phyloP scores from a whole-genome alignment of 2,113 vertebrate genomes.

The Sinocyclocheilus maitianheensis region DNA sequence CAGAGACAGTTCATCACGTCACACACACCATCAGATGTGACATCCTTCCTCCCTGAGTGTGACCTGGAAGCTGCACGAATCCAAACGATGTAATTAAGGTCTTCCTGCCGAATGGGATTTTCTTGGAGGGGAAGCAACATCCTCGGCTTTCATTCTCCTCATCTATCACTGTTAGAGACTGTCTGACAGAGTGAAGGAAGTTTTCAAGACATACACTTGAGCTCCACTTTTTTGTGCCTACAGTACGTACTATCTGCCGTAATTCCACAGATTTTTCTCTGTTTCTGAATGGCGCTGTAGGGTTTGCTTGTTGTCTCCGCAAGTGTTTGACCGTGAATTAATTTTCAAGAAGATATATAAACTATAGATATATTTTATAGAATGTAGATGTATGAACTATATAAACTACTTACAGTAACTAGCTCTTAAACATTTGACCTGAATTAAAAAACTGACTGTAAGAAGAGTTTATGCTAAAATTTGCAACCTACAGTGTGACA shows the following conservation, averaged over 20 bases:
- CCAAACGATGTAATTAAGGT: constrained; percentile 16
- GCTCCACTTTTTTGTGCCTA: constrained; percentile 25
- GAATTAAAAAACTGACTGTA: not conserved
- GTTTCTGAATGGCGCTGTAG: not conserved
- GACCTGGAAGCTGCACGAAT: constrained; percentile 32
- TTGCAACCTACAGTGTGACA: not conserved
- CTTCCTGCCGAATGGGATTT: constrained; percentile 28
- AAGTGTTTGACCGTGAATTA: not conserved
- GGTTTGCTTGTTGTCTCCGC: constrained; percentile 5
- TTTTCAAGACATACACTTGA: constrained; percentile 18
- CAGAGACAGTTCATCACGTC: not conserved
- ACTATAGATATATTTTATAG: not conserved
- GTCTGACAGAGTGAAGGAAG: constrained; percentile 33
- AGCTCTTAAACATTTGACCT: not conserved
- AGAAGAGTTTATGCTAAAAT: not conserved
- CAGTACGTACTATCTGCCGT: constrained; percentile 24
- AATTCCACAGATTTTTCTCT: constrained; percentile 31
- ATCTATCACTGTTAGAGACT: constrained; percentile 54
- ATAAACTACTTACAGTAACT: no score
- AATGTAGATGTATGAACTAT: no score
- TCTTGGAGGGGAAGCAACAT: constrained; percentile 46
- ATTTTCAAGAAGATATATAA: not conserved
- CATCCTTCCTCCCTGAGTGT: constrained; percentile 13
- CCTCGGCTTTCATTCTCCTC: constrained; percentile 35
- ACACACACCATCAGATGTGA: not conserved